Evolutionary conservation across 2,797 vertebrate species (phyloP), one percentile per base, ranked within the genome.

Genomic region (Fistularia commersonii): DNA sequence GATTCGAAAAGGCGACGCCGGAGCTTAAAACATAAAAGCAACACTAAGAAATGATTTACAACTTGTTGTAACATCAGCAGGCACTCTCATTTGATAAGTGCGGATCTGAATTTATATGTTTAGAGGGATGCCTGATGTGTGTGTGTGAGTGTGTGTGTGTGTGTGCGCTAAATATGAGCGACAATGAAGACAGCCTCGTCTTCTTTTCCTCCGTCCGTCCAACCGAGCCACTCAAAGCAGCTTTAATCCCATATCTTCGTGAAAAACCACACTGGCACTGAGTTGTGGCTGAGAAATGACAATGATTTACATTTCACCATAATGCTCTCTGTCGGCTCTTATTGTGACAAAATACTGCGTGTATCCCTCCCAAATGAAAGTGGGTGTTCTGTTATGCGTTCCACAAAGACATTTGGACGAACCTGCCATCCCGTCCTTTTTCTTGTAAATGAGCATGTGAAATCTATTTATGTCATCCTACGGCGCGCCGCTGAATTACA

Each of bases 251-350:
- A 57, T 61, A 69, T 72, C 52, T 68, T 65, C 50, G 54, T 57
- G 54, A 39, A 11, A 69, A 57, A 53, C 66, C 54, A 34, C 41
- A 48, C 57, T 66, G 68, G 58, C 62, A 51, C 50, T 35, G 53
- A 76, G 64, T 57, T 8, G 32, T 37, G 64, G 59, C 60, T 78
- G 78, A 75, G 76, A 77, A 54, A 54, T 66, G 76, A 78, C 82
- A 82, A 70, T 79, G 62, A 84, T 81, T 81, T 84, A 78, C 80
- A 78, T 82, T 78, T 79, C 66, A 71, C 51, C 73, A 53, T 71
- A 66, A 74, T 54, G 73, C 74, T 69, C 62, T 74, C 51, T 57
- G 69, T 77, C 65, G 65, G 65, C 60, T 69, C 38, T 62, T 74
- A 70, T 73, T 66, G 72, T 67, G 73, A 77, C 72, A 73, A 69